phyloP scores from a whole-genome alignment of 1,140 invertebrate genomes.

The Heliconius hermathena region DNA sequence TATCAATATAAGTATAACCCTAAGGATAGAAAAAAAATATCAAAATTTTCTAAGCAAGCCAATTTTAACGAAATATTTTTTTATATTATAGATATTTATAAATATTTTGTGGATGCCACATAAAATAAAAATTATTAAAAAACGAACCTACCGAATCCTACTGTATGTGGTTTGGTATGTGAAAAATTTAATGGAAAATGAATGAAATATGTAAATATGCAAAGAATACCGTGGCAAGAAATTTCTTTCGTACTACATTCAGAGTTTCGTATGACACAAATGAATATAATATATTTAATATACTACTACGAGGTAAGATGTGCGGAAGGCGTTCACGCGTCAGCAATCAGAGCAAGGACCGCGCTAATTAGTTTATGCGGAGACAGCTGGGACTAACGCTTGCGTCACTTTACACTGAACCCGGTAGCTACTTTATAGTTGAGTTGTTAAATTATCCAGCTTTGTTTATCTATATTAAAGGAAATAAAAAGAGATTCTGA shows the following conservation, averaged over 20 bases:
- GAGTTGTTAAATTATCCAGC: slow-evolving; percentile 1
- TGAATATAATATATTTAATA: not conserved
- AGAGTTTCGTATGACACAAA: not conserved
- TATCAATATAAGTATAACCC: too few species aligned
- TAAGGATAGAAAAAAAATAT: too few species aligned
- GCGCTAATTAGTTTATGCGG: slow-evolving; percentile 19
- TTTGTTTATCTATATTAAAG: not conserved
- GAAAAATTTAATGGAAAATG: too few species aligned
- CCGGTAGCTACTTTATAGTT: not conserved
- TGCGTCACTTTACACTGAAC: not conserved
- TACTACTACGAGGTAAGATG: slow-evolving; percentile 14
- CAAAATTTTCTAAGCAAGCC: too few species aligned
- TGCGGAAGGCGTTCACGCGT: slow-evolving; percentile 17
- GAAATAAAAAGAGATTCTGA: not conserved
- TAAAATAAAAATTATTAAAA: too few species aligned
- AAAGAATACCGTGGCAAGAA: not conserved
- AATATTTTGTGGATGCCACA: too few species aligned
- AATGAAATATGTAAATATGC: not conserved
- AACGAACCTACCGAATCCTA: too few species aligned
- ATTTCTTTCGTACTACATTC: not conserved
- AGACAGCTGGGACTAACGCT: slow-evolving; percentile 14
- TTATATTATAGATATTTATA: too few species aligned
- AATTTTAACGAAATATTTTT: too few species aligned
- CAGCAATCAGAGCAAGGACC: slow-evolving; percentile 3
- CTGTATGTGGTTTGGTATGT: too few species aligned